These are phyloP conservation scores for Azemiops feae DNA, from an alignment of 2,113 vertebrate species.

Conservation along the genomic window DNA sequence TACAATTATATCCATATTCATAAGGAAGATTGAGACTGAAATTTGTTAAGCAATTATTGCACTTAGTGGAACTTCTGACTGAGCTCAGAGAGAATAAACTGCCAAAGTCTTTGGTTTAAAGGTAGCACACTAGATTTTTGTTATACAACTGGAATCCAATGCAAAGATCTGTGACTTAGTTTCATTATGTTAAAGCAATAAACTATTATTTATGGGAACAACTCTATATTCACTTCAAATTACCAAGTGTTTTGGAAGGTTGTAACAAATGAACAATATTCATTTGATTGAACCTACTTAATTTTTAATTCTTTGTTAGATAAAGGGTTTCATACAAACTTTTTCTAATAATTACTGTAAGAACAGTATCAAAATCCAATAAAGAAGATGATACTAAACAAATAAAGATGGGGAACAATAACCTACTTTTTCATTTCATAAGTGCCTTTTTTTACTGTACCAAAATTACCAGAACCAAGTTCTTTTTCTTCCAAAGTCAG, in stretches of 20 bases:
- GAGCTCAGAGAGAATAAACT: background rate
- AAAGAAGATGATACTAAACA: background rate
- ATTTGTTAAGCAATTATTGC: background rate
- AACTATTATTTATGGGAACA: background rate
- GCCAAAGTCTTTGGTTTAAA: background rate
- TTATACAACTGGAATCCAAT: background rate
- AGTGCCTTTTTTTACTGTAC: constrained; percentile 88
- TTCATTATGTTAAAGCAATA: background rate
- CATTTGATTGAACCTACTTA: background rate
- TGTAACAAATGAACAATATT: background rate
- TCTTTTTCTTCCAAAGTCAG: constrained; percentile 88
- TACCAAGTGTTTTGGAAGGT: background rate
- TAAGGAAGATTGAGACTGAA: background rate
- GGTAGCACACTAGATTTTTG: background rate
- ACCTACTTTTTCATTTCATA: constrained; percentile 93
- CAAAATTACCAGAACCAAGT: constrained; percentile 96
- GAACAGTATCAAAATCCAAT: background rate
- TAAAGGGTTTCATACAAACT: background rate
- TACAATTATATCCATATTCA: background rate
- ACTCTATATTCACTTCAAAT: background rate
- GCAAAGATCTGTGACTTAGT: background rate
- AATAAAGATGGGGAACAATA: background rate
- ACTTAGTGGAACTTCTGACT: background rate
- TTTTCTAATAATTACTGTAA: constrained; percentile 11
- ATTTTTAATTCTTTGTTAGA: background rate